Evolutionary conservation across 2,113 vertebrate species (phyloP).

Genomic region (Nothoprocta pentlandii): DNA sequence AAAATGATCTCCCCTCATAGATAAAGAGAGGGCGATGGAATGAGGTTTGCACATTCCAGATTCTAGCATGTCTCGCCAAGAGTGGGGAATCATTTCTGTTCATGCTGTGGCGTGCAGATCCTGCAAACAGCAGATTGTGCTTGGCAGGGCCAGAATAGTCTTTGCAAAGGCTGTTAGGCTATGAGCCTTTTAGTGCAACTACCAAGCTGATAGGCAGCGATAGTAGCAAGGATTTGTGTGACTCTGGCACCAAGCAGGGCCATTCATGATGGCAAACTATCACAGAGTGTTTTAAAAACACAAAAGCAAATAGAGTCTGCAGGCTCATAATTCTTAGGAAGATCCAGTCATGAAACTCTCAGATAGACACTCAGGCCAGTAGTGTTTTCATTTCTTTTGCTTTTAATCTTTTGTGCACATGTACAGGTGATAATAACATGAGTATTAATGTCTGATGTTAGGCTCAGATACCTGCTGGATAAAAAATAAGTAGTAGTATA

Average conservation of each 20-base stretch:
- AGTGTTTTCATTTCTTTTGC: not conserved
- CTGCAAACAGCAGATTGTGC: not conserved
- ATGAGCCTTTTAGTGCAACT: not conserved
- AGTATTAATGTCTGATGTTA: not conserved
- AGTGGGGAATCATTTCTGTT: not conserved
- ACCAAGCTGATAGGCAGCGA: not conserved
- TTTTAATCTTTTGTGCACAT: not conserved
- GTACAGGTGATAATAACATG: not conserved
- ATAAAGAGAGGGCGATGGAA: not conserved
- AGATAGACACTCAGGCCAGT: not conserved
- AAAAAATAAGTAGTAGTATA: not conserved
- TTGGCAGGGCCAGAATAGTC: not conserved
- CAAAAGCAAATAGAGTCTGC: not conserved
- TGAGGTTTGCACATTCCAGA: not conserved
- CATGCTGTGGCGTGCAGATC: not conserved
- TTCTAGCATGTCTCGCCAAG: not conserved
- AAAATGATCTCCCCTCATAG: not conserved
- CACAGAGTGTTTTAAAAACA: not conserved
- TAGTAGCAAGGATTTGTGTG: not conserved
- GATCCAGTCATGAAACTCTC: not conserved
- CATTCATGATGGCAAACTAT: not conserved
- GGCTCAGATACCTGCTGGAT: not conserved
- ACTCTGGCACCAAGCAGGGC: fast-evolving
- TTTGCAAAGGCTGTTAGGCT: not conserved
- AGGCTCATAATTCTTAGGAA: not conserved